A percentile compares a stretch with the other conserved stretches of the same genome.
These are phyloP conservation scores for Hypsopygia costalis DNA, from an alignment of 2,888 invertebrate genomes.

Conservation along the genomic window DNA sequence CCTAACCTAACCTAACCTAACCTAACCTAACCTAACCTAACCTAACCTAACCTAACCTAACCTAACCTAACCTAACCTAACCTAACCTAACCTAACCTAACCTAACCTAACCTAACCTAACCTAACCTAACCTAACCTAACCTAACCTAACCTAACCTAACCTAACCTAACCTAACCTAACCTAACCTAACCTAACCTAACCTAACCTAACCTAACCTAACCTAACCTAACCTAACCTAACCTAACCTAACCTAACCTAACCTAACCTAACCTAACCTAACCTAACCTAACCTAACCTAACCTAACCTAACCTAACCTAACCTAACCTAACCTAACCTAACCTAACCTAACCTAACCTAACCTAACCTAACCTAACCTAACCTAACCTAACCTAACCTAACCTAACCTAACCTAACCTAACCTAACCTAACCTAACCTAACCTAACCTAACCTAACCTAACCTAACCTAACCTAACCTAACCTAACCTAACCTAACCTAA, in stretches of 20 bases:
- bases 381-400: conserved; percentile 15
- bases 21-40: conserved; percentile 19
- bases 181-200: conserved; percentile 20
- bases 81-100: conserved; percentile 19
- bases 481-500: conserved; percentile 14
- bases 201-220: conserved; percentile 21
- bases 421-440: conserved; percentile 18
- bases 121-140: conserved; percentile 22
- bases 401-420: conserved; percentile 16
- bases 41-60: conserved; percentile 22
- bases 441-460: conserved; percentile 14
- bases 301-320: conserved; percentile 21
- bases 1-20: conserved; percentile 16
- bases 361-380: conserved; percentile 16
- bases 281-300: conserved; percentile 21
- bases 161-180: too few species aligned
- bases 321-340: conserved; percentile 21
- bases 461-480: conserved; percentile 14
- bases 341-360: conserved; percentile 17
- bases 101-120: conserved; percentile 20
- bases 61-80: conserved; percentile 22
- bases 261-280: conserved; percentile 20
- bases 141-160: conserved; percentile 20
- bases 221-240: conserved; percentile 20
- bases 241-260: conserved; percentile 21